Conservation (phyloP, 2,797 vertebrate genomes). For the Phaenicophaeus curvirostris region DNA sequence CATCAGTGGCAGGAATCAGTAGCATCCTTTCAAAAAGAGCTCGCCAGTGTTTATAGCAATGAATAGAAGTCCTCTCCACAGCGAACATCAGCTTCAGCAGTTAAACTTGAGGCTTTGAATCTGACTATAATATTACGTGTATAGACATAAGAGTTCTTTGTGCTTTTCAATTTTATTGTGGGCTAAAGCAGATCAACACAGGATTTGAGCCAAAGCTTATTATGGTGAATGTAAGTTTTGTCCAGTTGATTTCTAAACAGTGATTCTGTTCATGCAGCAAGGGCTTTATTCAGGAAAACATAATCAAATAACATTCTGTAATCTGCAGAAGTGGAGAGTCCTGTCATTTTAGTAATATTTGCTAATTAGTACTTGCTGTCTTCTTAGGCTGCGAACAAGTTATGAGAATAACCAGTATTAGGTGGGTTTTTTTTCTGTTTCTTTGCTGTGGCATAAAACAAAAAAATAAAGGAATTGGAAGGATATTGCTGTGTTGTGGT, state of each 20-base stretch:
- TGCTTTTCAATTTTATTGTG: background rate
- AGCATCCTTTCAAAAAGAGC: background rate
- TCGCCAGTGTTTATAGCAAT: background rate
- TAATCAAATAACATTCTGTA: background rate
- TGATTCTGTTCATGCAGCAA: conserved; percentile 1
- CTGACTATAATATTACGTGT: background rate
- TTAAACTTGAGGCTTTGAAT: background rate
- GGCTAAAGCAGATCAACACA: conserved; percentile 39
- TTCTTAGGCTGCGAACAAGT: background rate
- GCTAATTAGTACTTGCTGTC: background rate
- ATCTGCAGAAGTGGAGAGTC: background rate
- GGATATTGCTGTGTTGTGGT: background rate
- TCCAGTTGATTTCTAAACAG: background rate
- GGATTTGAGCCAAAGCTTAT: conserved; percentile 55
- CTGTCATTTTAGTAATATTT: background rate
- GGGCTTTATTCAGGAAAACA: background rate
- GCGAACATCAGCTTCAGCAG: background rate
- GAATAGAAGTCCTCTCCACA: background rate
- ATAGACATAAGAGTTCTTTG: conserved; percentile 3
- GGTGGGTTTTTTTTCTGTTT: background rate
- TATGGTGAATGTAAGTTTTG: conserved; percentile 21
- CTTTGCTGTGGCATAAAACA: background rate
- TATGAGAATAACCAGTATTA: background rate
- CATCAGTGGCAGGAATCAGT: background rate
- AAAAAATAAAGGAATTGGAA: background rate